phyloP scores from a whole-genome alignment of 2,888 invertebrate genomes.

The Caenorhabditis virilis region DNA sequence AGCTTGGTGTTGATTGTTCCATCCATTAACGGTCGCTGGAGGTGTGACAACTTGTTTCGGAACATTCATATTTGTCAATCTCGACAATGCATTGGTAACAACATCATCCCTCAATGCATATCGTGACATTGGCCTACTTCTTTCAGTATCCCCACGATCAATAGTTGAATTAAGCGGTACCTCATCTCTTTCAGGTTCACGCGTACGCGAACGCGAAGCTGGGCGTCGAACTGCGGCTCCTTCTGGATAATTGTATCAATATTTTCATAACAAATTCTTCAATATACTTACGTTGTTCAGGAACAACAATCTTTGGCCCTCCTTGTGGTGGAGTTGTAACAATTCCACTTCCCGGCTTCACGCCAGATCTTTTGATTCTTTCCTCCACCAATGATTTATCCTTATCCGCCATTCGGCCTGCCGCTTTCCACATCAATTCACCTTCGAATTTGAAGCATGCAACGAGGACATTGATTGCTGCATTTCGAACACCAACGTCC shows the following conservation, averaged over 20 bases:
- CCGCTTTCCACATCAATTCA: constrained; percentile 72
- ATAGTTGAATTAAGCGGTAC: neutral
- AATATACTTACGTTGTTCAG: constrained; percentile 30
- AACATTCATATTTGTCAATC: neutral
- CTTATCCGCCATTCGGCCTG: constrained; percentile 73
- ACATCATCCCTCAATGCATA: constrained; percentile 20
- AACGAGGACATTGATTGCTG: constrained; percentile 90
- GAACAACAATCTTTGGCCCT: constrained; percentile 48
- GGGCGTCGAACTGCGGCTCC: constrained; percentile 17
- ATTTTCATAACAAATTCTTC: too few species aligned
- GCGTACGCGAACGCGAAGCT: constrained; percentile 19
- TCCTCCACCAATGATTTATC: constrained; percentile 92
- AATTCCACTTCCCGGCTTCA: constrained; percentile 35
- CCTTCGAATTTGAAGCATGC: constrained; percentile 88
- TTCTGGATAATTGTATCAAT: too few species aligned
- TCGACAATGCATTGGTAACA: neutral
- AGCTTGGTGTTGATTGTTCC: constrained; percentile 10
- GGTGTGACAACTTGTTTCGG: constrained; percentile 8
- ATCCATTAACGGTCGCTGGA: constrained; percentile 7
- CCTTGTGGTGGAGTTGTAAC: constrained; percentile 12
- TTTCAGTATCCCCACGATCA: neutral
- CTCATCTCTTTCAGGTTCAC: constrained; percentile 21
- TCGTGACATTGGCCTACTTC: constrained; percentile 7
- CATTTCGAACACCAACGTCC: constrained; percentile 92
- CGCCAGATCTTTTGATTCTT: constrained; percentile 84